A percentile compares a stretch with the other conserved stretches of the same genome.
Evolutionary conservation across 2,113 vertebrate genomes (phyloP).

Genomic region (Neolamprologus longior): DNA sequence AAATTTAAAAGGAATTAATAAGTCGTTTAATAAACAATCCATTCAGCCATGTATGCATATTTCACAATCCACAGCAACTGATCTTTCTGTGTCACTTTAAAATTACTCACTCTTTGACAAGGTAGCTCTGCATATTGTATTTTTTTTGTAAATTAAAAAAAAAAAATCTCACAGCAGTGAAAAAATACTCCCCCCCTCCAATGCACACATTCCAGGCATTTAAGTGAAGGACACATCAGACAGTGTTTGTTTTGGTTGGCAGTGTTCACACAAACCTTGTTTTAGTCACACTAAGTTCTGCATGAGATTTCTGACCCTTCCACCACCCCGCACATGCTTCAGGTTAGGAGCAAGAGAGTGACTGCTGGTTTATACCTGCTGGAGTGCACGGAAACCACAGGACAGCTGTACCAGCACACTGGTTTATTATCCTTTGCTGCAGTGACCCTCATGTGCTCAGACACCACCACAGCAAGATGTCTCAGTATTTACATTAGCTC

Average conservation of each 20-base stretch:
- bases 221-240: neutral
- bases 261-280: constrained; percentile 2
- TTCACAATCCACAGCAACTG: neutral
- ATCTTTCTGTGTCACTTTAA: neutral
- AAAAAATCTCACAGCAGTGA: neutral
- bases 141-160: neutral
- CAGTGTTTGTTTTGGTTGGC: constrained; percentile 18
- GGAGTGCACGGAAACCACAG: constrained; percentile 3
- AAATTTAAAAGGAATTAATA: neutral
- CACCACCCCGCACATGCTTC: constrained; percentile 43
- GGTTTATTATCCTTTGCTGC: neutral
- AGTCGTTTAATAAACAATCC: neutral
- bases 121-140: neutral
- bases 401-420: constrained; percentile 45
- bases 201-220: neutral
- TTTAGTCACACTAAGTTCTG: constrained; percentile 28
- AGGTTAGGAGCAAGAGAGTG: constrained; percentile 41
- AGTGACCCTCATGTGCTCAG: neutral
- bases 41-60: neutral
- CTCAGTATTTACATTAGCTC: constrained; percentile 8
- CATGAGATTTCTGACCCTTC: constrained; percentile 22
- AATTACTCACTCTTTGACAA: neutral
- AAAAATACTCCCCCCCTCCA: neutral
- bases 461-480: neutral
- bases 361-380: constrained; percentile 40